Evolutionary conservation across 2,113 vertebrate genomes (phyloP).

Genomic region (Mesembrinibis cayennensis): DNA sequence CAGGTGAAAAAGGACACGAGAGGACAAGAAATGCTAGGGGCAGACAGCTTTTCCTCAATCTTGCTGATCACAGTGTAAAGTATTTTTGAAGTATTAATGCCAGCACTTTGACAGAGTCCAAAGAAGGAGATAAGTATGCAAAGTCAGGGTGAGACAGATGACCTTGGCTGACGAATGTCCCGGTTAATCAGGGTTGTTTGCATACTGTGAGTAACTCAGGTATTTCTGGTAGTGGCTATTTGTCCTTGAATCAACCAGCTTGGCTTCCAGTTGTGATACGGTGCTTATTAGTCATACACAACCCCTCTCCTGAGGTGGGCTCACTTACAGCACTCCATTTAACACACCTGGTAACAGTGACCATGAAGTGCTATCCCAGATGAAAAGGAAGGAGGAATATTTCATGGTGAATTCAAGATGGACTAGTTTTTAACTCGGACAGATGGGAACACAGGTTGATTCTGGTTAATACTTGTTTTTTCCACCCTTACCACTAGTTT

Average conservation of each 20-base stretch:
- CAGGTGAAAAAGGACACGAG: conserved; percentile 15
- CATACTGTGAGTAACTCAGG: not conserved
- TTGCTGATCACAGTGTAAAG: conserved; percentile 15
- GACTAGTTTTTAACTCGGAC: not conserved
- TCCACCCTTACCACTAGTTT: not conserved
- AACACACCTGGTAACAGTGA: not conserved
- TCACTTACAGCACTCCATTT: not conserved
- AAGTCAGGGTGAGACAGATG: not conserved
- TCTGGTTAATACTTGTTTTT: not conserved
- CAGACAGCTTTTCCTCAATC: not conserved
- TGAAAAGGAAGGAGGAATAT: not conserved
- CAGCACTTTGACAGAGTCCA: not conserved
- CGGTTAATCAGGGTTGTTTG: not conserved
- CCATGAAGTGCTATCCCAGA: not conserved
- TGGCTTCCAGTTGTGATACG: rapidly evolving
- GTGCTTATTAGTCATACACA: not conserved
- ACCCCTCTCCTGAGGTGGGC: not conserved
- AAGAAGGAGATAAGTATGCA: not conserved
- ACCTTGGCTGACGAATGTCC: not conserved
- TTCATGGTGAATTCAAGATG: not conserved
- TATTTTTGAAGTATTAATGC: not conserved
- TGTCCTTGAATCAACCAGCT: not conserved
- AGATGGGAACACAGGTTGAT: not conserved
- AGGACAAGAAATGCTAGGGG: conserved; percentile 26
- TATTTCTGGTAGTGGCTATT: not conserved